Percentiles rank a stretch among this genome's conserved stretches.
Conservation (phyloP, 2,888 invertebrate genomes). For the Kryphioiulus occultus region DNA sequence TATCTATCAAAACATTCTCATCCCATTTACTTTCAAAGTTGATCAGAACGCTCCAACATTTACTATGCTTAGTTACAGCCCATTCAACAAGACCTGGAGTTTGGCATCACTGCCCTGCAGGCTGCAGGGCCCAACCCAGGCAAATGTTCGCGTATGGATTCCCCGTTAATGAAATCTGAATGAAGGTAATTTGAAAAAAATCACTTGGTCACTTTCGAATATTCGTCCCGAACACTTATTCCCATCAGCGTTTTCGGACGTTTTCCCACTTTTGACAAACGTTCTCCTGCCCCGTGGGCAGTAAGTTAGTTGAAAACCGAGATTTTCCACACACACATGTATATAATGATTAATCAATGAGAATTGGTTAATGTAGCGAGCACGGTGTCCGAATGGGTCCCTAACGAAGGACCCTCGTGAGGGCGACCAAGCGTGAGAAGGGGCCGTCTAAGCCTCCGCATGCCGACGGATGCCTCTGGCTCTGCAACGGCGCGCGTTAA, state of each 20-base stretch:
- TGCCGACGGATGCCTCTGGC: slow-evolving; percentile 18
- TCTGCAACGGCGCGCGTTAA: slow-evolving; percentile 4
- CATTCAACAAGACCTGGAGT: too few relatives aligned
- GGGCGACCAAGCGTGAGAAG: background rate
- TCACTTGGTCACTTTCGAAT: background rate
- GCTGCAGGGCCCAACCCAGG: too few relatives aligned
- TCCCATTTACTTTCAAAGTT: too few relatives aligned
- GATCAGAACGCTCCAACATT: too few relatives aligned
- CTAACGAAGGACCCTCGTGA: background rate
- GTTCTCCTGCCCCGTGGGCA: too few relatives aligned
- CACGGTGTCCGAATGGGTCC: background rate
- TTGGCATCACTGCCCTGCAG: too few relatives aligned
- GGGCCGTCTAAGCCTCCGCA: background rate
- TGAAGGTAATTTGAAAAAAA: too few relatives aligned
- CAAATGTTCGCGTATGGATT: too few relatives aligned
- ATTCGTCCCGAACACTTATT: background rate
- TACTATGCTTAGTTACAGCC: too few relatives aligned
- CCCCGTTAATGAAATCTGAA: too few relatives aligned
- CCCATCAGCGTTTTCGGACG: background rate
- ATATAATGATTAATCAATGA: slow-evolving; percentile 9
- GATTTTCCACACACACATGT: slow-evolving; percentile 12
- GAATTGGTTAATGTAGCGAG: slow-evolving; percentile 15
- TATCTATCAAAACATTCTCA: too few relatives aligned
- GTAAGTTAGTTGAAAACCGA: too few relatives aligned
- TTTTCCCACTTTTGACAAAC: background rate